Evolutionary conservation across 2,113 vertebrate species (phyloP), one percentile per base, ranked within the genome.

Genomic region (Junco hyemalis): DNA sequence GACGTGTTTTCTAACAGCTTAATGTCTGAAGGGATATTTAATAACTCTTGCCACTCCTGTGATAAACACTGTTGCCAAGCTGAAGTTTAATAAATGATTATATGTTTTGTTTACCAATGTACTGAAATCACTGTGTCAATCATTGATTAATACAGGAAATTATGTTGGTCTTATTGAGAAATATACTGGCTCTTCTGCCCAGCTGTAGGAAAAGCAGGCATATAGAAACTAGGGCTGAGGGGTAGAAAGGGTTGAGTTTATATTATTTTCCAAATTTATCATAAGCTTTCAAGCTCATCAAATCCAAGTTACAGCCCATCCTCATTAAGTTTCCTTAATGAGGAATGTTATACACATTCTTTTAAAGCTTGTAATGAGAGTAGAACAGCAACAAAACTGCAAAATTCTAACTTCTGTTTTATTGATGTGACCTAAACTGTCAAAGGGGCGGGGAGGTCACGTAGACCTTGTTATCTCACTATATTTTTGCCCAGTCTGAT

Each of bases 1-100:
- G 83, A 72, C 36, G 26, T 77, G 35, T 94, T 94, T 91, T 82
- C 91, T 94, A 72, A 63, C 45, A 54, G 40, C 72, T 93, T 23
- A 81, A 25, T 69, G 45, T 91, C 61, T 80, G 70, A 91, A 81
- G 53, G 70, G 35, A 50, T 95, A 44, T 76, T 95, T 79, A 80
- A 65, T 84, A 33, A 26, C 14, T 84, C 57, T 84, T 61, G 24
- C 40, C 94, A 42, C 29, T 83, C 54, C 31, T 50, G 24, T 76
- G 73, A 73, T 53, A 79, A 94, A 66, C 33, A 18, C 29, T 79
- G 77, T 53, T 92, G 53, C 45, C 48, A 76, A 72, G n/a, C 70
- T 91, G 12, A 85, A 65, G n/a, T 84, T 91, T 72, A 65, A 44
- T 77, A 80, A 91, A n/a, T 48, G 3, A 23, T 73, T 35, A 23